These are phyloP conservation scores for Leucoraja ocellata DNA, from an alignment of 2,797 vertebrate genomes.

Conservation along the genomic window DNA sequence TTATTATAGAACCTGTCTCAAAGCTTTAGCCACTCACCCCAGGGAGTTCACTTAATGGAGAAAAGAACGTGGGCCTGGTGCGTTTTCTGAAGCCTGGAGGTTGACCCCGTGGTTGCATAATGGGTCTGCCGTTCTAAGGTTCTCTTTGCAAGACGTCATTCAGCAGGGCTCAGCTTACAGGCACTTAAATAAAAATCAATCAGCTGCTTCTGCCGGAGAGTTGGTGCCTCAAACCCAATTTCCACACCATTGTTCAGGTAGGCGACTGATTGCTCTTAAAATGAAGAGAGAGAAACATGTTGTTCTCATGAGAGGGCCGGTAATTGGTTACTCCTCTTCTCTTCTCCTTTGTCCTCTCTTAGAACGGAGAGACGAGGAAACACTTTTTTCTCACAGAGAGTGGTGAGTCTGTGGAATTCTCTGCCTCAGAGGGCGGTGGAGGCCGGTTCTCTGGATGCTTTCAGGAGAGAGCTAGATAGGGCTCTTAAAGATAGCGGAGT, in stretches of 20 bases:
- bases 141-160: not conserved
- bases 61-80: not conserved
- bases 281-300: not conserved
- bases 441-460: too few species aligned
- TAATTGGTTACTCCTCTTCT: too few species aligned
- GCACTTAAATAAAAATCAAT: not conserved
- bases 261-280: not conserved
- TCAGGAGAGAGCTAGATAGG: too few species aligned
- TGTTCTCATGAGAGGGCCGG: not conserved
- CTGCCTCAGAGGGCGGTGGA: too few species aligned
- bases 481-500: too few species aligned
- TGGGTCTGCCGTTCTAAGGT: not conserved
- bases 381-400: too few species aligned
- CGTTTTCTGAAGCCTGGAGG: not conserved
- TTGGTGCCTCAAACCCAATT: not conserved
- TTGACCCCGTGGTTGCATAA: constrained; percentile 9
- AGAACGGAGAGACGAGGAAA: too few species aligned
- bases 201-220: not conserved
- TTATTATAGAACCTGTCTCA: not conserved
- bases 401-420: too few species aligned
- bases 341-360: not conserved
- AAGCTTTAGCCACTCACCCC: not conserved
- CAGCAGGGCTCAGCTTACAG: not conserved
- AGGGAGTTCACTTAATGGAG: not conserved
- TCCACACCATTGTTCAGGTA: too few species aligned